A percentile compares a stretch with the other conserved stretches of the same genome.
phyloP scores from a whole-genome alignment of 2,888 invertebrate species.

The Euclidia mi region DNA sequence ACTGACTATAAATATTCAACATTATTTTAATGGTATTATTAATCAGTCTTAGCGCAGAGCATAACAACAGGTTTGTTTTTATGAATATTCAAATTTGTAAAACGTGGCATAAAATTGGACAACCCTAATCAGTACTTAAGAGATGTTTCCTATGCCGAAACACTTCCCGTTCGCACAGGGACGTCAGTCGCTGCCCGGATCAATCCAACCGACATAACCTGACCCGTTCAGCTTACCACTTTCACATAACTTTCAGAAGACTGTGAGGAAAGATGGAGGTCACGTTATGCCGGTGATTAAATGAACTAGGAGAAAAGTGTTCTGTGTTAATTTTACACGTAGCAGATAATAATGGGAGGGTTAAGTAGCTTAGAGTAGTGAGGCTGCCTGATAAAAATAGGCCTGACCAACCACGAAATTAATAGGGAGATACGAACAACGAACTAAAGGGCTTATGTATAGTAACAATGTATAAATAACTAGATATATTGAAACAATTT shows the following conservation, averaged over 20 bases:
- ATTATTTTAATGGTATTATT: too few species aligned
- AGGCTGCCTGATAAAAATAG: slow-evolving; percentile 3
- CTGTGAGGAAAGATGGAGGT: background rate
- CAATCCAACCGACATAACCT: slow-evolving; percentile 11
- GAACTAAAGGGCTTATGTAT: too few species aligned
- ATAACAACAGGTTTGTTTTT: background rate
- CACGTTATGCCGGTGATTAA: slow-evolving; percentile 25
- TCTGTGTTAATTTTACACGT: slow-evolving; percentile 14
- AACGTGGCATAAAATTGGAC: slow-evolving; percentile 1
- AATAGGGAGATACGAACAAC: too few species aligned
- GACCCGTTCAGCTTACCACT: slow-evolving; percentile 8
- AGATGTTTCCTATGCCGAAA: slow-evolving; percentile 31
- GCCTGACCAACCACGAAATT: background rate
- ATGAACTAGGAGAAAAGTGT: slow-evolving; percentile 24
- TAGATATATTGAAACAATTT: too few species aligned
- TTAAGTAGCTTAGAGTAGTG: slow-evolving; percentile 3
- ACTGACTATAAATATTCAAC: too few species aligned
- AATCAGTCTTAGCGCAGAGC: background rate
- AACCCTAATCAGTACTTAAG: slow-evolving; percentile 29
- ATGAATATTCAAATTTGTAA: background rate
- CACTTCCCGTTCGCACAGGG: slow-evolving; percentile 27
- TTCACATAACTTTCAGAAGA: background rate
- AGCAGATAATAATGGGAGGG: slow-evolving; percentile 2
- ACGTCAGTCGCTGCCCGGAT: slow-evolving; percentile 15
- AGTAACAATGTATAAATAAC: too few species aligned